phyloP scores from a whole-genome alignment of 2,797 vertebrate species.

The Balearica regulorum region DNA sequence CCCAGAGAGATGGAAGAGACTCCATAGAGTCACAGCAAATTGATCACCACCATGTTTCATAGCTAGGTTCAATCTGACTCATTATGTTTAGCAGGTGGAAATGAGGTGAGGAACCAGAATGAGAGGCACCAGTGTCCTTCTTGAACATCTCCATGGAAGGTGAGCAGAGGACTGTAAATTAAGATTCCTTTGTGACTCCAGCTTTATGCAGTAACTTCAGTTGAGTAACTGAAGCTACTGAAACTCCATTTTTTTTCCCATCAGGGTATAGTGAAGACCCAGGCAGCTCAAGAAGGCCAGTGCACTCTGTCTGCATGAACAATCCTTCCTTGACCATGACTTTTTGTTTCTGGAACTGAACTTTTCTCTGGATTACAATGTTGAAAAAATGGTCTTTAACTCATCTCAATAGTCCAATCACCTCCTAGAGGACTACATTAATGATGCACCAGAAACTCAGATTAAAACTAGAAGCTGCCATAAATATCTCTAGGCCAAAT shows the following conservation, averaged over 20 bases:
- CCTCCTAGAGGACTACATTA: neutral
- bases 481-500: neutral
- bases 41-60: neutral
- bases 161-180: neutral
- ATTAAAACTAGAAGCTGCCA: neutral
- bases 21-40: neutral
- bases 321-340: neutral
- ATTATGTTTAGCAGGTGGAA: neutral
- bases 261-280: neutral
- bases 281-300: neutral
- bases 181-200: neutral
- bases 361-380: neutral
- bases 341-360: neutral
- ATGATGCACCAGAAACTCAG: neutral
- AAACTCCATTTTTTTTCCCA: neutral
- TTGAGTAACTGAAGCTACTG: neutral
- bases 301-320: neutral
- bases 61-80: neutral
- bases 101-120: neutral
- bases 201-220: neutral
- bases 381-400: neutral
- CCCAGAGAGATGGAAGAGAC: neutral
- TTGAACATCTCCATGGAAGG: neutral
- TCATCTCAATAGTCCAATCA: neutral
- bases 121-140: neutral